Evolutionary conservation across 2,888 invertebrate genomes (phyloP).

Genomic region (Caenorhabditis sp.): DNA sequence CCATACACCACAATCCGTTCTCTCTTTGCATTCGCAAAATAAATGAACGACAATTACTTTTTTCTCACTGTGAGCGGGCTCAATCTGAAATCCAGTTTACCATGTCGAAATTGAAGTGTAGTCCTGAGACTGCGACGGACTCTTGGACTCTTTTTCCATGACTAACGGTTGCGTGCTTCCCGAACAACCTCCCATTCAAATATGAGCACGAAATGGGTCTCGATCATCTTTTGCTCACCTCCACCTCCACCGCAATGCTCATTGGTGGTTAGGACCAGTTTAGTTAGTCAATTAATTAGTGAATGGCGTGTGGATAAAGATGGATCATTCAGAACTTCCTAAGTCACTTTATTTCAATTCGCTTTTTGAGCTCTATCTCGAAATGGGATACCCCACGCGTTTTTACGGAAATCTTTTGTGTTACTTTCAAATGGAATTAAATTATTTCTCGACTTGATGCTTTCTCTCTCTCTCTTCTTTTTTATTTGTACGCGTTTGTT

Average conservation of each 20-base stretch:
- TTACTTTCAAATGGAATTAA: slow-evolving; percentile 27
- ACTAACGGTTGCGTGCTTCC: slow-evolving; percentile 42
- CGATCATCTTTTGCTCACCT: background rate
- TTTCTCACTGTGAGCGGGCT: background rate
- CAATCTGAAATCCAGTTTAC: background rate
- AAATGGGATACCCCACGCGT: slow-evolving; percentile 26
- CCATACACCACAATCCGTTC: slow-evolving; percentile 39
- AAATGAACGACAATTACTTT: slow-evolving; percentile 32
- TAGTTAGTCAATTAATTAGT: slow-evolving; percentile 20
- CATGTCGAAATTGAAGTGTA: too few relatives aligned
- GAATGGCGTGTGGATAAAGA: slow-evolving; percentile 24
- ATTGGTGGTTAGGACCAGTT: slow-evolving; percentile 3
- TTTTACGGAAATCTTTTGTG: background rate
- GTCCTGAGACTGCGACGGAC: background rate
- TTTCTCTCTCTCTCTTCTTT: slow-evolving; percentile 17
- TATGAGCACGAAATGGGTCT: too few relatives aligned
- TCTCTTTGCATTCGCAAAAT: slow-evolving; percentile 15
- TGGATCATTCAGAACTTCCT: slow-evolving; percentile 29
- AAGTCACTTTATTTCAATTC: too few relatives aligned
- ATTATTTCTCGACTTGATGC: slow-evolving; percentile 24
- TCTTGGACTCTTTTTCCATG: background rate
- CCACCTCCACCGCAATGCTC: slow-evolving; percentile 3
- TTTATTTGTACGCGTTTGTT: slow-evolving; percentile 12
- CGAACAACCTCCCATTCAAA: slow-evolving; percentile 21
- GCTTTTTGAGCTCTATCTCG: slow-evolving; percentile 15